Percentiles rank a stretch among this genome's conserved stretches.
Evolutionary conservation across 2,888 invertebrate genomes (phyloP).

Genomic region (Prenolepis imparis): DNA sequence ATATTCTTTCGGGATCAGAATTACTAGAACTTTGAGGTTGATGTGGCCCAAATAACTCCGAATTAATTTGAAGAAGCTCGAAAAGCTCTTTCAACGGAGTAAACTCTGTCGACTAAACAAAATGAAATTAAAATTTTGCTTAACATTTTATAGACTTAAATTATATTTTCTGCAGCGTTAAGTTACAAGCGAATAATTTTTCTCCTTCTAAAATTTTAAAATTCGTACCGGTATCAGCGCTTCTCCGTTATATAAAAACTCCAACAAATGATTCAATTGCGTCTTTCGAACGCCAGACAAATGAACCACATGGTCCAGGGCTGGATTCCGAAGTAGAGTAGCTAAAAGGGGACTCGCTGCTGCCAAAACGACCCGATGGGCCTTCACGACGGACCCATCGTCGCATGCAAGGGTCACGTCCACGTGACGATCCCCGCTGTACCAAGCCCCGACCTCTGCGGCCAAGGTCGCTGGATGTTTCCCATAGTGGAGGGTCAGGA

Average conservation of each 20-base stretch:
- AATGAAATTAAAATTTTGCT: slow-evolving; percentile 18
- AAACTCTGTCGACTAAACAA: slow-evolving; percentile 92
- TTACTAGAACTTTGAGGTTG: slow-evolving; percentile 83
- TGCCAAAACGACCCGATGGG: slow-evolving; percentile 95
- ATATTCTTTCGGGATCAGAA: slow-evolving; percentile 84
- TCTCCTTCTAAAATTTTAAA: background rate
- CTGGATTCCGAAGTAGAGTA: slow-evolving; percentile 86
- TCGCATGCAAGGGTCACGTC: slow-evolving; percentile 95
- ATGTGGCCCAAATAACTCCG: slow-evolving; percentile 88
- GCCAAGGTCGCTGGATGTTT: slow-evolving; percentile 97
- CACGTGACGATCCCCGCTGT: slow-evolving; percentile 94
- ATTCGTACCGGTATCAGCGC: slow-evolving; percentile 91
- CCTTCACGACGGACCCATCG: slow-evolving; percentile 93
- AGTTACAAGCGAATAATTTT: background rate
- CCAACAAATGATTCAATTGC: slow-evolving; percentile 93
- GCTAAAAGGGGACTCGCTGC: slow-evolving; percentile 95
- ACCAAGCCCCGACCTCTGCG: slow-evolving; percentile 96
- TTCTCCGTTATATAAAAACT: slow-evolving; percentile 95
- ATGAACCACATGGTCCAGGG: slow-evolving; percentile 90
- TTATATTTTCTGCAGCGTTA: background rate
- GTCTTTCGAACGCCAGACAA: slow-evolving; percentile 94
- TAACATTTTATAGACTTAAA: background rate
- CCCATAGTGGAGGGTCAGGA: slow-evolving; percentile 96
- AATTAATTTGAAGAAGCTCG: slow-evolving; percentile 94
- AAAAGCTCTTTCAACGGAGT: slow-evolving; percentile 94